These are phyloP conservation scores for Drepana falcataria DNA, from an alignment of 2,888 invertebrate species.

Conservation along the genomic window DNA sequence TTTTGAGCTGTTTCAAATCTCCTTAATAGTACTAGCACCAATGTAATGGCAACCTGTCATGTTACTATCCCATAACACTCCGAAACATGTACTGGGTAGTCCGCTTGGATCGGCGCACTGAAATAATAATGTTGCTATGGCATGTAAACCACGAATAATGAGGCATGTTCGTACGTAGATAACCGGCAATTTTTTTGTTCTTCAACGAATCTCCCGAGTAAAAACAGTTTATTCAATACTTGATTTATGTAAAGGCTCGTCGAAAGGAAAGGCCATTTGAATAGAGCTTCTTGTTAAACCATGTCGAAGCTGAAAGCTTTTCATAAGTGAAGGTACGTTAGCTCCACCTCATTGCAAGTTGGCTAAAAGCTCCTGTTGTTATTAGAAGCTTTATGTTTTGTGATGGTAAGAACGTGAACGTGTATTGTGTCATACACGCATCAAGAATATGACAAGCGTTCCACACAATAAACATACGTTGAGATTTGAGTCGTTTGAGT, in stretches of 20 bases:
- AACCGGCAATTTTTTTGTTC: constrained; percentile 10
- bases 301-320: constrained; percentile 70
- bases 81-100: constrained; percentile 10
- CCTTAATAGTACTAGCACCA: constrained; percentile 4
- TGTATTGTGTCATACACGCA: constrained; percentile 17
- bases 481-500: background rate
- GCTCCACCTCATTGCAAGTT: constrained; percentile 54
- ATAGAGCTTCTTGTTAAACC: constrained; percentile 59
- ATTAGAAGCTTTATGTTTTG: constrained; percentile 53
- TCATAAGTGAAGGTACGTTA: constrained; percentile 59
- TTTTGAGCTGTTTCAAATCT: constrained; percentile 1
- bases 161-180: constrained; percentile 8
- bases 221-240: constrained; percentile 62
- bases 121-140: constrained; percentile 14
- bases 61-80: constrained; percentile 18
- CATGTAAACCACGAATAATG: constrained; percentile 5
- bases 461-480: background rate
- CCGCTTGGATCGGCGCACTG: constrained; percentile 17
- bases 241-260: constrained; percentile 62
- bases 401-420: constrained; percentile 30
- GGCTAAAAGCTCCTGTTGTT: constrained; percentile 55
- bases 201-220: constrained; percentile 36
- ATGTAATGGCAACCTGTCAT: constrained; percentile 17
- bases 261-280: constrained; percentile 64
- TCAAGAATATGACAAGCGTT: constrained; percentile 11